phyloP scores from a whole-genome alignment of 2,113 vertebrate species.

The Mobula birostris region DNA sequence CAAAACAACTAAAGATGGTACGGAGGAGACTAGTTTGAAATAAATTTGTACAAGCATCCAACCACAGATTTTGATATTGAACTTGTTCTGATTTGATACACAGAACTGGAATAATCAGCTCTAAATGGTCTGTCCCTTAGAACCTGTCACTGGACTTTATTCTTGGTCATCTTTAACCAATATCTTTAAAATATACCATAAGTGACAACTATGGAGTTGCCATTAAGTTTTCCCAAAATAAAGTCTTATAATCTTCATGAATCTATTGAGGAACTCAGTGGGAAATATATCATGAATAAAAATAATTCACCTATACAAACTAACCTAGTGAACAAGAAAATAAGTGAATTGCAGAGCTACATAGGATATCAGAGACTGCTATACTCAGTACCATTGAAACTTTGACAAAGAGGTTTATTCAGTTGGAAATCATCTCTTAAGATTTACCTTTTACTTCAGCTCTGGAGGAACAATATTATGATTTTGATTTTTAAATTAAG shows the following conservation, averaged over 20 bases:
- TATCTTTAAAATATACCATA: background rate
- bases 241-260: background rate
- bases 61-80: too few species aligned
- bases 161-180: background rate
- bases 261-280: background rate
- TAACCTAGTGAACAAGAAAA: background rate
- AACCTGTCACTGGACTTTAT: background rate
- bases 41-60: background rate
- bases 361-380: background rate
- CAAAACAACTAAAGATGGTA: background rate
- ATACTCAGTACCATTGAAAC: background rate
- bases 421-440: too few species aligned
- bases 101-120: background rate
- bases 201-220: background rate
- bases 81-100: too few species aligned
- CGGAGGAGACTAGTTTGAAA: background rate
- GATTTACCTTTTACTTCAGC: too few species aligned
- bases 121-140: background rate
- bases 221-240: background rate
- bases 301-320: background rate
- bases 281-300: background rate
- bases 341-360: background rate
- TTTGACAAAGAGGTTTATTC: too few species aligned
- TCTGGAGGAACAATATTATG: too few species aligned
- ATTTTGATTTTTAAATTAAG: too few species aligned